A percentile compares a stretch with the other conserved stretches of the same genome.
phyloP scores from a whole-genome alignment of 2,797 vertebrate species.

The Eospalax fontanierii region DNA sequence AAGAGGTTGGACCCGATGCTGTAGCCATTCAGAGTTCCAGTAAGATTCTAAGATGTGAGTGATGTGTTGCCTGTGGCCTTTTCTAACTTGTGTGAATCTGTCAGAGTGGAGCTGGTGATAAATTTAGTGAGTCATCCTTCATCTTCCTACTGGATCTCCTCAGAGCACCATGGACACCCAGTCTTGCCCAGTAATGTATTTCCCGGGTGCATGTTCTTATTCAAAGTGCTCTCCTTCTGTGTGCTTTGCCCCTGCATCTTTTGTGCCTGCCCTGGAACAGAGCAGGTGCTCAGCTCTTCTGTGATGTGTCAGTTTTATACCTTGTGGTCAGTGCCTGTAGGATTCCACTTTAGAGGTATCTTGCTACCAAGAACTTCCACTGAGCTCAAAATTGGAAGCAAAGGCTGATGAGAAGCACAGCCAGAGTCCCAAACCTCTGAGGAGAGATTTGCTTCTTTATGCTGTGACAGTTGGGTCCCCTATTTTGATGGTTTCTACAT shows the following conservation, averaged over 20 bases:
- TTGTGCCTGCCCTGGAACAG: accelerated
- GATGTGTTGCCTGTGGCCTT: not conserved
- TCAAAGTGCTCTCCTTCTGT: not conserved
- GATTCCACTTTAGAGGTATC: not conserved
- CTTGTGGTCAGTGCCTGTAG: not conserved
- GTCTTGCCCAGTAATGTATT: not conserved
- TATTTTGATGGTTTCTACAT: not conserved
- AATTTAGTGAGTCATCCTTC: not conserved
- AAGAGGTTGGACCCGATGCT: not conserved
- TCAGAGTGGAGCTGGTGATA: not conserved
- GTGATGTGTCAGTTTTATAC: not conserved
- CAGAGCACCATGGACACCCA: not conserved
- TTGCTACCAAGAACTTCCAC: not conserved
- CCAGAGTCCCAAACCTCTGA: not conserved
- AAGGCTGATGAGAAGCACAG: not conserved
- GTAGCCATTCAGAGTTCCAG: not conserved
- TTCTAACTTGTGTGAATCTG: not conserved
- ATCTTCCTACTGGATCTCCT: not conserved
- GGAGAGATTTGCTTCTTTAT: not conserved
- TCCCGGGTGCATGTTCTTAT: not conserved
- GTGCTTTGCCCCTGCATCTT: not conserved
- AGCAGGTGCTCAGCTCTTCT: not conserved
- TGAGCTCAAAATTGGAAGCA: not conserved
- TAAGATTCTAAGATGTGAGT: not conserved
- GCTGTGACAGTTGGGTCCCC: not conserved